These are phyloP conservation scores for Spea hammondii DNA, from an alignment of 2,797 vertebrate genomes.

Conservation along the genomic window DNA sequence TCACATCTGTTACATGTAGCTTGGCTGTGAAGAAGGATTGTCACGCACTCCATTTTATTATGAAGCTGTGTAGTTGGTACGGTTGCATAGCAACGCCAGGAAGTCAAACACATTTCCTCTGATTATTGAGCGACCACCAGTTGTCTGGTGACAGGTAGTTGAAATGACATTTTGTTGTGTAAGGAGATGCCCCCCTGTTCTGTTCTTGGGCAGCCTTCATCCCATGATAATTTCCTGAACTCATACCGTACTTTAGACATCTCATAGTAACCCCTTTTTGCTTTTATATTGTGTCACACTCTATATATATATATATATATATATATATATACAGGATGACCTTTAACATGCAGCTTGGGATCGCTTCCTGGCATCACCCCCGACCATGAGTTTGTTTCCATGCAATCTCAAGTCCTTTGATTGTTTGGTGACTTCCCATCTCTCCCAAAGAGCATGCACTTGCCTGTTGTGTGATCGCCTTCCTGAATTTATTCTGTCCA, in stretches of 20 bases:
- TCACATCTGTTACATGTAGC: conserved; percentile 5
- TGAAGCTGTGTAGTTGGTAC: conserved; percentile 1
- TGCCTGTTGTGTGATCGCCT: too few relatives aligned
- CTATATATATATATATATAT: too few relatives aligned
- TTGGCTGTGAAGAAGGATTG: background rate
- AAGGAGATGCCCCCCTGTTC: background rate
- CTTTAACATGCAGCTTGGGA: too few relatives aligned
- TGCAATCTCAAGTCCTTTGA: too few relatives aligned
- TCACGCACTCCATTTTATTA: conserved; percentile 10
- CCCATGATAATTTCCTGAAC: background rate
- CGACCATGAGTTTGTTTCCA: too few relatives aligned
- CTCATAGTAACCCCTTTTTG: too few relatives aligned
- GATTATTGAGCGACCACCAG: conserved; percentile 11
- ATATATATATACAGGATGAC: too few relatives aligned
- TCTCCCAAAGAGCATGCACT: too few relatives aligned
- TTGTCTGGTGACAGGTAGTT: conserved; percentile 31
- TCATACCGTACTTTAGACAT: background rate
- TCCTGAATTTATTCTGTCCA: too few relatives aligned
- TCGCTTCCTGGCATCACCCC: too few relatives aligned
- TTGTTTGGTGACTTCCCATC: too few relatives aligned
- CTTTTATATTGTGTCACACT: too few relatives aligned
- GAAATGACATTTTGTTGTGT: conserved; percentile 23
- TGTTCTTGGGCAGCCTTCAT: background rate
- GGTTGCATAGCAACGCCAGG: conserved; percentile 29
- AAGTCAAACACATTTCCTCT: conserved; percentile 9